Conservation (phyloP, 2,888 invertebrate genomes). For the Eristalis tenax region DNA sequence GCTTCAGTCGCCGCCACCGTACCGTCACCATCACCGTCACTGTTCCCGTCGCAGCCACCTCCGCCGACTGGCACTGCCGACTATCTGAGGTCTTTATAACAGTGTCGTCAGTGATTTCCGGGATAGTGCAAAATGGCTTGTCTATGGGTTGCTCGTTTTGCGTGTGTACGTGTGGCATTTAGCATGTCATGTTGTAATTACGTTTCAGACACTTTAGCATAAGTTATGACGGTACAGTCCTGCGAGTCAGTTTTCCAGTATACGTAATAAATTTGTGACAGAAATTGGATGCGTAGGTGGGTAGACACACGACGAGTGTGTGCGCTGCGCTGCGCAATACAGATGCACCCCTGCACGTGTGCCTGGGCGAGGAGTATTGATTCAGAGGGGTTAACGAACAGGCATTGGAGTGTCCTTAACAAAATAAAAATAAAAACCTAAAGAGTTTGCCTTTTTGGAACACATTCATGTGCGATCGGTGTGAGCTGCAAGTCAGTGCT, state of each 20-base stretch:
- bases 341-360: not conserved
- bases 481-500: not conserved
- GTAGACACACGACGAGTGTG: constrained; percentile 16
- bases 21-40: not conserved
- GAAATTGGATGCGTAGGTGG: constrained; percentile 61
- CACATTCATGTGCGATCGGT: not conserved
- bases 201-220: constrained; percentile 67
- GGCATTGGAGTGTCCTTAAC: not conserved
- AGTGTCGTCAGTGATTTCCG: constrained; percentile 67
- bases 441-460: not conserved
- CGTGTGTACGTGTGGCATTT: constrained; percentile 62
- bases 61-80: constrained; percentile 2
- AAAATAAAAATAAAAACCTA: not conserved
- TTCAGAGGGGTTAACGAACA: not conserved
- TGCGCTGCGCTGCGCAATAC: no score
- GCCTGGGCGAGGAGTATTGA: not conserved
- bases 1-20: constrained; percentile 7
- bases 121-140: constrained; percentile 58
- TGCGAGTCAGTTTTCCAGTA: constrained; percentile 46
- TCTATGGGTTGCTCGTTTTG: constrained; percentile 26
- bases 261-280: constrained; percentile 57
- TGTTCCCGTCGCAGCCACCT: no score
- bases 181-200: constrained; percentile 70
- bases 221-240: constrained; percentile 53
- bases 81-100: constrained; percentile 66